A percentile compares a stretch with the other conserved stretches of the same genome.
These are phyloP conservation scores for Coregonus ussuriensis DNA, from an alignment of 2,797 vertebrate genomes.

Conservation along the genomic window DNA sequence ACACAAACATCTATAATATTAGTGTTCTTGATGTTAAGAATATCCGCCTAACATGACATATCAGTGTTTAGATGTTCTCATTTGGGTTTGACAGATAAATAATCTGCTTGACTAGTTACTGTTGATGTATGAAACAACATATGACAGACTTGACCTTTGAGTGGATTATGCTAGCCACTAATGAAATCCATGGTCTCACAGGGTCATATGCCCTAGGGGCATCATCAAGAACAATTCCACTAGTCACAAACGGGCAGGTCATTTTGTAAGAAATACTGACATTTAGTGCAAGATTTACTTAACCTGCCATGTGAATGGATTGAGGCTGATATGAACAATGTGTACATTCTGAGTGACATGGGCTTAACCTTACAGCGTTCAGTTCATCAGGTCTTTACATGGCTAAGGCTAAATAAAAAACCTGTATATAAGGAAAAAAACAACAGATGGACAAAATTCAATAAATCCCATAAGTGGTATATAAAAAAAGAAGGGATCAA, in stretches of 20 bases:
- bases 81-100: background rate
- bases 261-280: constrained; percentile 3
- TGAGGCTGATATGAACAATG: background rate
- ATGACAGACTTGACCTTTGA: background rate
- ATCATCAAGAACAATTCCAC: background rate
- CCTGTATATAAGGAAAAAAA: background rate
- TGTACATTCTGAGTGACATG: background rate
- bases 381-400: background rate
- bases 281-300: background rate
- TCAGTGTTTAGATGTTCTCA: background rate
- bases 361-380: background rate
- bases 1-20: background rate
- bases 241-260: background rate
- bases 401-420: background rate
- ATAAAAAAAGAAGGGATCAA: background rate
- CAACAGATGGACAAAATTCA: background rate
- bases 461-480: background rate
- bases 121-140: background rate
- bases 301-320: constrained; percentile 6
- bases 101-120: background rate
- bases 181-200: background rate
- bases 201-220: background rate
- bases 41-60: background rate
- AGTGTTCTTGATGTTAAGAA: background rate
- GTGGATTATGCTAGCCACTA: background rate